Percentiles rank a stretch among this genome's conserved stretches.
Conservation (phyloP, 2,888 invertebrate species). For the Agrotis clavis region DNA sequence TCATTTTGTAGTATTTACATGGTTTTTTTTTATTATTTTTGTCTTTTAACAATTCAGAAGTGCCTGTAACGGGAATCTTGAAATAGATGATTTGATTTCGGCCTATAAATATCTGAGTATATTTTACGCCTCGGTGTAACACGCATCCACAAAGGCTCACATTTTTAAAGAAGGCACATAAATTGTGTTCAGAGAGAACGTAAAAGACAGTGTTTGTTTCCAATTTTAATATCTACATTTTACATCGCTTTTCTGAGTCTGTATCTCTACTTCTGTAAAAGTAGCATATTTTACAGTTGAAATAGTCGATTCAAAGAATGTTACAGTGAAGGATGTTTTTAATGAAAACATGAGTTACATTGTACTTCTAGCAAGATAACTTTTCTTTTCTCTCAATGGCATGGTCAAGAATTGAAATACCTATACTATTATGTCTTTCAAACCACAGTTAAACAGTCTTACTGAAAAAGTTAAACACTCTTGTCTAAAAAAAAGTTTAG, state of each 20-base stretch:
- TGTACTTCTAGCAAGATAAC: neutral
- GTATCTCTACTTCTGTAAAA: conserved; percentile 4
- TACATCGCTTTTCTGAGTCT: conserved; percentile 23
- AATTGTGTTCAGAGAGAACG: conserved; percentile 59
- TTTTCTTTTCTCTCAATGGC: too few species aligned
- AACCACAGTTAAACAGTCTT: too few species aligned
- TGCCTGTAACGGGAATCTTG: too few species aligned
- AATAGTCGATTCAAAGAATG: neutral
- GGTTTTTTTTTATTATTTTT: too few species aligned
- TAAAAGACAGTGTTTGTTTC: conserved; percentile 53
- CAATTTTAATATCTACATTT: conserved; percentile 56
- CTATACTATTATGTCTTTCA: too few species aligned
- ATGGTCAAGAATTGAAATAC: too few species aligned
- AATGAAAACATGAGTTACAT: neutral
- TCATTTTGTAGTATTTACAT: too few species aligned
- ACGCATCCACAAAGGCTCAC: conserved; percentile 21
- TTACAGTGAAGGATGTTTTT: neutral
- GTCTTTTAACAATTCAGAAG: too few species aligned
- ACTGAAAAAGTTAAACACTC: too few species aligned
- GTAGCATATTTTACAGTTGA: neutral
- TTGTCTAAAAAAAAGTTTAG: too few species aligned
- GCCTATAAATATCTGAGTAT: neutral
- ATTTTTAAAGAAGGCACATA: conserved; percentile 67
- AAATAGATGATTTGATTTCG: too few species aligned
- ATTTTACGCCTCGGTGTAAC: conserved; percentile 52